These are phyloP conservation scores for Microcebus ravelobensis DNA, from an alignment of 2,113 vertebrate species.

Conservation along the genomic window DNA sequence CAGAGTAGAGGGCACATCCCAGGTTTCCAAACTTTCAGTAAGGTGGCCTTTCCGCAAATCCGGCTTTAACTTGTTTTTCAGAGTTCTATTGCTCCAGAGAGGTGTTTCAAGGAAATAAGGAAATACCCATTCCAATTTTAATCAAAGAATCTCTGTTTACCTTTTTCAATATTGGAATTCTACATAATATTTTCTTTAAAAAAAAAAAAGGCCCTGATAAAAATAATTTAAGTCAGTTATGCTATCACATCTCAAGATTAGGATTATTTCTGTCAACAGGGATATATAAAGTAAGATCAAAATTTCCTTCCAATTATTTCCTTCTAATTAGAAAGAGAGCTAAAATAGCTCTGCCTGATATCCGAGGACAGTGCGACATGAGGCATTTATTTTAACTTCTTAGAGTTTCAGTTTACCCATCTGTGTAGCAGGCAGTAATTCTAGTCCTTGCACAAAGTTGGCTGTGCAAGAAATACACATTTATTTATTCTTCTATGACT, in stretches of 20 bases:
- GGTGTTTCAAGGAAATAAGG: not conserved
- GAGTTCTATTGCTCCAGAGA: not conserved
- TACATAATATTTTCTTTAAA: not conserved
- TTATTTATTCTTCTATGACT: not conserved
- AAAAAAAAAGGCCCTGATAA: not conserved
- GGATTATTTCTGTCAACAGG: not conserved
- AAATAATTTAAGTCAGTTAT: not conserved
- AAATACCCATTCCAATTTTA: not conserved
- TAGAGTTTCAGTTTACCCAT: not conserved
- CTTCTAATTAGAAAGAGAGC: not conserved
- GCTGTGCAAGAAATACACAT: not conserved
- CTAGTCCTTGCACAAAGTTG: not conserved
- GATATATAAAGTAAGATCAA: not conserved
- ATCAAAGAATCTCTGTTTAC: not conserved
- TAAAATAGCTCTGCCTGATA: not conserved
- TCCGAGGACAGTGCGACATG: not conserved
- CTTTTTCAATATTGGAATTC: not conserved
- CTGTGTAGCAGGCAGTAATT: not conserved
- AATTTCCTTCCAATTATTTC: not conserved
- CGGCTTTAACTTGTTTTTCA: not conserved
- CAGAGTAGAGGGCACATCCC: not conserved
- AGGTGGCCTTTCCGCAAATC: not conserved
- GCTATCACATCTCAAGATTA: not conserved
- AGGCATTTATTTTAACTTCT: slow-evolving; percentile 19
- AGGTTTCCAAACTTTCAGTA: not conserved